phyloP scores from a whole-genome alignment of 2,888 invertebrate species.

The Macrosoma leucophasiata region DNA sequence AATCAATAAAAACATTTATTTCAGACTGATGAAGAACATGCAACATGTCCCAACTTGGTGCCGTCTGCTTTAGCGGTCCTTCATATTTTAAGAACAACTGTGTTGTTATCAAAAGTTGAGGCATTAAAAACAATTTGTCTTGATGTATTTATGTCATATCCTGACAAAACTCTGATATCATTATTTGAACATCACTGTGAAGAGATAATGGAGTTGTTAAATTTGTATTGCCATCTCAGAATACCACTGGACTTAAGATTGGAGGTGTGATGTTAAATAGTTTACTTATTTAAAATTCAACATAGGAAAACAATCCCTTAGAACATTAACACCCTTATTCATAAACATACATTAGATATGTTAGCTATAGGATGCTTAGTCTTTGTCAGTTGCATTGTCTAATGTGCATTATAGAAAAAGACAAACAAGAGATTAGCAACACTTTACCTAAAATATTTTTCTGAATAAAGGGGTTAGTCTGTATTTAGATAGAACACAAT shows the following conservation, averaged over 20 bases:
- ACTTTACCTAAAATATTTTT: too few species aligned
- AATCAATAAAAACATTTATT: constrained; percentile 20
- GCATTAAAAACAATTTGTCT: constrained; percentile 37
- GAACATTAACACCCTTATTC: too few species aligned
- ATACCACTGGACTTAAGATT: constrained; percentile 28
- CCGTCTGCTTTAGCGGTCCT: constrained; percentile 41
- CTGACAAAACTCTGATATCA: constrained; percentile 34
- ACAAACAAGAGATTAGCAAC: too few species aligned
- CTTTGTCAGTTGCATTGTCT: too few species aligned
- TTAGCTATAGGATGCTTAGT: too few species aligned
- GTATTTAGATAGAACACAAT: too few species aligned
- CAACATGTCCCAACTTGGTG: constrained; percentile 31
- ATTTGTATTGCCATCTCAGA: constrained; percentile 31
- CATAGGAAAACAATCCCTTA: too few species aligned
- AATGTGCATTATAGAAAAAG: too few species aligned
- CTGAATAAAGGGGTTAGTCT: too few species aligned
- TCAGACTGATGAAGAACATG: constrained; percentile 26
- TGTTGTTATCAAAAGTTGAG: constrained; percentile 30
- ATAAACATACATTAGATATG: too few species aligned
- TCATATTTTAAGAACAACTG: constrained; percentile 36
- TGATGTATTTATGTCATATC: constrained; percentile 42
- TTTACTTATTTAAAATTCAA: constrained; percentile 8
- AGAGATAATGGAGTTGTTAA: constrained; percentile 37
- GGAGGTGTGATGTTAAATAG: constrained; percentile 32
- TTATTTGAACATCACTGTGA: constrained; percentile 29